Evolutionary conservation across 2,113 vertebrate species (phyloP).

Genomic region (Toxotes jaculatrix): DNA sequence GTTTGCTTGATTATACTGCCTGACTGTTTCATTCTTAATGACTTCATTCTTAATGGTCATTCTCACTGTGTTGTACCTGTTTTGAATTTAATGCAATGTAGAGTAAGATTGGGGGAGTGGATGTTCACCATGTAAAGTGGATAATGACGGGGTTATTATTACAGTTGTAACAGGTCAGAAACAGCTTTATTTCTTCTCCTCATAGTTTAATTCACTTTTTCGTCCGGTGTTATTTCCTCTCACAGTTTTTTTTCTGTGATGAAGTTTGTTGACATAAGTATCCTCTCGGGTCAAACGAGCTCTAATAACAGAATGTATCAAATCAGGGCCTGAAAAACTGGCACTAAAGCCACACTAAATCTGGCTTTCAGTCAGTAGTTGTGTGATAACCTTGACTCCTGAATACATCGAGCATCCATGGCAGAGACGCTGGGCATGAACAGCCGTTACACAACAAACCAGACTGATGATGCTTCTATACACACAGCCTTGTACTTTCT

Average conservation of each 20-base stretch:
- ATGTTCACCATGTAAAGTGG: not conserved
- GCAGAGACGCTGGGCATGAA: conserved; percentile 5
- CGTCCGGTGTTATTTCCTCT: no score
- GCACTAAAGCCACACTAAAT: not conserved
- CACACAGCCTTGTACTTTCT: conserved; percentile 39
- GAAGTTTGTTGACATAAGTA: not conserved
- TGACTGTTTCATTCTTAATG: not conserved
- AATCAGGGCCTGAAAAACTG: not conserved
- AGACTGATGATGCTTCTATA: conserved; percentile 30
- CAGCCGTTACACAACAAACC: conserved; percentile 30
- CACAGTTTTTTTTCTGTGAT: not conserved
- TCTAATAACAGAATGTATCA: not conserved
- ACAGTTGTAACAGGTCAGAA: not conserved
- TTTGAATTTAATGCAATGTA: not conserved
- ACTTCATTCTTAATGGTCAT: not conserved
- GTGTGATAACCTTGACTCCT: conserved; percentile 30
- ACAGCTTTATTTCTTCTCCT: not conserved
- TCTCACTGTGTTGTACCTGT: no score
- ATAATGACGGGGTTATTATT: not conserved
- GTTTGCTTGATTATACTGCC: not conserved
- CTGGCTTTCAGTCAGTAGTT: not conserved
- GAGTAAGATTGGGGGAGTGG: no score
- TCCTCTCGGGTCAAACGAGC: no score
- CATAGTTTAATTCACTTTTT: no score
- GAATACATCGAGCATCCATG: conserved; percentile 35